phyloP scores from a whole-genome alignment of 2,113 vertebrate species.

The Solea senegalensis region DNA sequence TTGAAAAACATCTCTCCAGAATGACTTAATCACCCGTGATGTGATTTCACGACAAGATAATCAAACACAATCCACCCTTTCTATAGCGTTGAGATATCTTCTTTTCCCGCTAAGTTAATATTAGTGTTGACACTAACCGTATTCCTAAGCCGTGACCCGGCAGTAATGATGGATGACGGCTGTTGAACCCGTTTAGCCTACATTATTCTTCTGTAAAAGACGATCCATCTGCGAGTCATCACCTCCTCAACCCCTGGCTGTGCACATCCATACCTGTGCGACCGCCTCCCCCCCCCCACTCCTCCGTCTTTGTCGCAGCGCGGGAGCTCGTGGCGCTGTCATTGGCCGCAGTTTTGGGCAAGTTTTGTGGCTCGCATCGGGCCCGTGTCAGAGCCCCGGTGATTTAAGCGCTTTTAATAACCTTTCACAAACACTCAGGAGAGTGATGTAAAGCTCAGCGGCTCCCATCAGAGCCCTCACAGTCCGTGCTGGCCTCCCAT shows the following conservation, averaged over 20 bases:
- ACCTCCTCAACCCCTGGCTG: conserved; percentile 33
- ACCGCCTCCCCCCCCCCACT: not conserved
- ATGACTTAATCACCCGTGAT: no score
- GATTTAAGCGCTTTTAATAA: conserved; percentile 81
- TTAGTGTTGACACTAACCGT: conserved; percentile 26
- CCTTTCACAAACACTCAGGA: conserved; percentile 80
- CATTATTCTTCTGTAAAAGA: conserved; percentile 55
- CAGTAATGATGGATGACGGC: conserved; percentile 60
- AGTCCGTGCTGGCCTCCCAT: conserved; percentile 69
- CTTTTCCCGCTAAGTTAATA: not conserved
- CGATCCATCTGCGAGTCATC: conserved; percentile 46
- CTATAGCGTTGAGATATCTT: not conserved
- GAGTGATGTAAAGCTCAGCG: conserved; percentile 73
- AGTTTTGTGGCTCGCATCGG: conserved; percentile 53
- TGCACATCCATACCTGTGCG: conserved; percentile 12
- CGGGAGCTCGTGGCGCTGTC: conserved; percentile 14
- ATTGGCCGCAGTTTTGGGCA: conserved; percentile 37
- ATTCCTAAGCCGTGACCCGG: conserved; percentile 3
- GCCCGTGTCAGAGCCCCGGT: conserved; percentile 46
- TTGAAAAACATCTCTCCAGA: no score
- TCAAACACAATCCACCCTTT: not conserved
- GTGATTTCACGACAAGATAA: no score
- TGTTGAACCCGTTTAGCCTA: conserved; percentile 61
- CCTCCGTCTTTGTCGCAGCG: conserved; percentile 6
- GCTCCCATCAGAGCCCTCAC: conserved; percentile 70